These are phyloP conservation scores for Troides oblongomaculatus DNA, from an alignment of 2,888 invertebrate genomes.

Conservation along the genomic window DNA sequence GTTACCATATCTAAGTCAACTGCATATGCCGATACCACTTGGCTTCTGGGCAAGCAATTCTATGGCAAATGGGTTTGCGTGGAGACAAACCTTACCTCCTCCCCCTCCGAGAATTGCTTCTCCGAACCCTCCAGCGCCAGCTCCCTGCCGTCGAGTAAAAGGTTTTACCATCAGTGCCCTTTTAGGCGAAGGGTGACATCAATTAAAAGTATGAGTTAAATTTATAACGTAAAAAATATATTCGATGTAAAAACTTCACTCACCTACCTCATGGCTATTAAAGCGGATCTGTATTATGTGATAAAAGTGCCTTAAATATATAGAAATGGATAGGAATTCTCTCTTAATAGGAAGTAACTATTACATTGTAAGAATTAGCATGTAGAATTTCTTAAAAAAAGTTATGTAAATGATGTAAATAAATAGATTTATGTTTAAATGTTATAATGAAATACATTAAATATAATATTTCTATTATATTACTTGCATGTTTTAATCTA, in stretches of 20 bases:
- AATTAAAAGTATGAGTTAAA: constrained; percentile 17
- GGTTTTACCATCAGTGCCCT: constrained; percentile 75
- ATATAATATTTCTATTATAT: constrained; percentile 17
- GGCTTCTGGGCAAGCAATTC: constrained; percentile 57
- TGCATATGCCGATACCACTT: constrained; percentile 65
- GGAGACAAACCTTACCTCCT: constrained; percentile 58
- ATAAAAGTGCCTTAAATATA: constrained; percentile 61
- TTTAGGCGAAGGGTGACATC: constrained; percentile 68
- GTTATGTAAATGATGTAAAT: constrained; percentile 29
- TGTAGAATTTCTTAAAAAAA: constrained; percentile 14
- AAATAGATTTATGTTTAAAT: constrained; percentile 18
- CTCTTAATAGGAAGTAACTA: constrained; percentile 16
- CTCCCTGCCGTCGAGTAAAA: constrained; percentile 66
- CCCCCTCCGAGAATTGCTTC: constrained; percentile 48
- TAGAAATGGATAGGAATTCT: constrained; percentile 9
- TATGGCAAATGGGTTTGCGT: constrained; percentile 51
- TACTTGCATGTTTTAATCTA: constrained; percentile 20
- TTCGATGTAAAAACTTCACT: constrained; percentile 13
- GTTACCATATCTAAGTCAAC: constrained; percentile 53
- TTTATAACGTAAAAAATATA: neutral
- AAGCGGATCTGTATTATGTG: constrained; percentile 47
- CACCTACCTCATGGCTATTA: constrained; percentile 29
- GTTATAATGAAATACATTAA: constrained; percentile 20
- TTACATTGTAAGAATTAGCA: constrained; percentile 16
- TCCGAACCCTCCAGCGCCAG: constrained; percentile 55